Evolutionary conservation across 2,113 vertebrate species (phyloP).

Genomic region (Crocuta crocuta): DNA sequence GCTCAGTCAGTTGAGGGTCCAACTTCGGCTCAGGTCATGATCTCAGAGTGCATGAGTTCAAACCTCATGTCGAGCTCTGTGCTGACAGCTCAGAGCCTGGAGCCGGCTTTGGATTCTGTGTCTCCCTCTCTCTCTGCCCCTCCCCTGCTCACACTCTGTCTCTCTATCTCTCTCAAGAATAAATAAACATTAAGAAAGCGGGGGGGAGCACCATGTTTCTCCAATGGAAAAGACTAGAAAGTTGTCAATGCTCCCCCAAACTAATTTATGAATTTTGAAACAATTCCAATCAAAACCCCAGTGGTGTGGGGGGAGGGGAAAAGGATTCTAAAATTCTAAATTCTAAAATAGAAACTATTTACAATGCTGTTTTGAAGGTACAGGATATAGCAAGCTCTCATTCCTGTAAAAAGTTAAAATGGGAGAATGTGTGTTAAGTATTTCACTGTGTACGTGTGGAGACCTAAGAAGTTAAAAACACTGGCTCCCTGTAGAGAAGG

Average conservation of each 20-base stretch:
- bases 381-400: not conserved
- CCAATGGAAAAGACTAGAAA: not conserved
- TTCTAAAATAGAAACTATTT: not conserved
- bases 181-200: too few species aligned
- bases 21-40: too few species aligned
- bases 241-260: not conserved
- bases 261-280: not conserved
- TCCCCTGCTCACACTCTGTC: too few species aligned
- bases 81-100: too few species aligned
- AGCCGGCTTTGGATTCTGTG: too few species aligned
- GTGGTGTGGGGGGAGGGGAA: too few species aligned
- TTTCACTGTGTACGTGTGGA: not conserved
- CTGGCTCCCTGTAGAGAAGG: not conserved
- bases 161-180: too few species aligned
- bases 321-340: not conserved
- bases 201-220: not conserved
- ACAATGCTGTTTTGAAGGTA: not conserved
- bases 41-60: too few species aligned
- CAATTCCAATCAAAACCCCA: not conserved
- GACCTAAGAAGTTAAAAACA: not conserved
- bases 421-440: not conserved
- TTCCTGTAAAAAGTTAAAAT: not conserved
- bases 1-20: too few species aligned
- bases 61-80: too few species aligned
- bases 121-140: too few species aligned